These are phyloP conservation scores for Bradypodion ventrale DNA, from an alignment of 2,797 vertebrate genomes.

Conservation along the genomic window DNA sequence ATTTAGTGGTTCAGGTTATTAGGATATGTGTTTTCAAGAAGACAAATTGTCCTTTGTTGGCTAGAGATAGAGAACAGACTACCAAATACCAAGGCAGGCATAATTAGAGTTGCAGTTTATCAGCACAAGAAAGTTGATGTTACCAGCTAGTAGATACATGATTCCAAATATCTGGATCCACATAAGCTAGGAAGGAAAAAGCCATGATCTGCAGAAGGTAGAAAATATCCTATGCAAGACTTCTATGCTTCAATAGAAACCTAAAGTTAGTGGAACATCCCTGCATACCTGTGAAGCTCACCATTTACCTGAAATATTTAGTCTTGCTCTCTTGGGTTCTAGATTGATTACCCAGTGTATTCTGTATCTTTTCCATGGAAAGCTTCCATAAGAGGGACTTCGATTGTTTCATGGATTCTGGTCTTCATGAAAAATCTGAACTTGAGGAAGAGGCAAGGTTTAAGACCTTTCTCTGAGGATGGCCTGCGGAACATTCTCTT, in stretches of 20 bases:
- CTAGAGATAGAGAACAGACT: neutral
- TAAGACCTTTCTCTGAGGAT: neutral
- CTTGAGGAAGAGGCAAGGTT: neutral
- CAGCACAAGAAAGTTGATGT: neutral
- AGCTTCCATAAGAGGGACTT: neutral
- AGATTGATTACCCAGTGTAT: neutral
- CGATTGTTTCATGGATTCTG: neutral
- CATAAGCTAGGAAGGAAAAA: neutral
- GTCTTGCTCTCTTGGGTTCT: neutral
- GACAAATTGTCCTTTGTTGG: neutral
- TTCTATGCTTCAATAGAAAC: neutral
- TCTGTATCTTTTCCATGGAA: neutral
- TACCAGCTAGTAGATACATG: neutral
- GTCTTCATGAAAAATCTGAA: neutral
- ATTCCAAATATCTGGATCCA: neutral
- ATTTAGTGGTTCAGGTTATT: conserved; percentile 23
- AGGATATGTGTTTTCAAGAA: conserved; percentile 44
- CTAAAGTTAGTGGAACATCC: neutral
- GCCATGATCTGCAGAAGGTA: neutral
- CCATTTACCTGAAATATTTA: neutral
- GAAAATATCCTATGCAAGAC: neutral
- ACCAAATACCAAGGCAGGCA: neutral
- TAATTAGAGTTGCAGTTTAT: neutral
- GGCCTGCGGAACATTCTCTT: neutral
- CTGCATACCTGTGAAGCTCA: neutral